Evolutionary conservation across 2,888 invertebrate genomes (phyloP), one percentile per base, ranked within the genome.

Genomic region (Phalera bucephala): DNA sequence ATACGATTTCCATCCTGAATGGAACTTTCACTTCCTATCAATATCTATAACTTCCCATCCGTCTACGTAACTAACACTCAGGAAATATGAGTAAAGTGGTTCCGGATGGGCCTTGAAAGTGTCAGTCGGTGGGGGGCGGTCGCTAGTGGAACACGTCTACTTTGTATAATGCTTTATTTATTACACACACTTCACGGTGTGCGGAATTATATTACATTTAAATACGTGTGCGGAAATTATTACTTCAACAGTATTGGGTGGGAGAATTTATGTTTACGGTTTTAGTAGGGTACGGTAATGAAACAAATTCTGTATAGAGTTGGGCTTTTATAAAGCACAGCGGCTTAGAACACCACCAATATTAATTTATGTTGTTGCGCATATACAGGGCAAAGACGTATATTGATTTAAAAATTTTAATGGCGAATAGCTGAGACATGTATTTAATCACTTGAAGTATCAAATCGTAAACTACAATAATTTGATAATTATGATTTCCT

Each of bases 71-170:
- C 55, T 50, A 12, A 7, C 11, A 26, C 36, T 48, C 57, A 55
- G 66, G 68, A 65, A 64, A 62, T 67, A 65, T 57, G 66, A 65
- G 64, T 48, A 57, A 68, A 66, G 66, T 65, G 54, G 61, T 53
- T 33, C 49, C 64, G 68, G 66, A 64, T 52, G 54, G 41, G 40
- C 47, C 44, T 43, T 45, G 37, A 28, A 23, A 36, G 45, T 55
- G 56, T 56, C 60, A 45, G 51, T 36, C 37, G 42, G 46, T 47
- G 33, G 40, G 50, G 54, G 50, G 38, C 40, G 36, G 37, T 23
- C 38, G 38, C 29, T 47, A 48, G 50, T 46, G 42, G 52, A 53
- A 52, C 37, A 47, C 49, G 51, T 52, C 56, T 47, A 59, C 64
- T 51, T 34, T 45, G 45, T 46, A 39, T 34, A 47, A 40, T 38